Evolutionary conservation across 2,888 invertebrate species (phyloP), one percentile per base, ranked within the genome.

Genomic region (Molanna angustata): DNA sequence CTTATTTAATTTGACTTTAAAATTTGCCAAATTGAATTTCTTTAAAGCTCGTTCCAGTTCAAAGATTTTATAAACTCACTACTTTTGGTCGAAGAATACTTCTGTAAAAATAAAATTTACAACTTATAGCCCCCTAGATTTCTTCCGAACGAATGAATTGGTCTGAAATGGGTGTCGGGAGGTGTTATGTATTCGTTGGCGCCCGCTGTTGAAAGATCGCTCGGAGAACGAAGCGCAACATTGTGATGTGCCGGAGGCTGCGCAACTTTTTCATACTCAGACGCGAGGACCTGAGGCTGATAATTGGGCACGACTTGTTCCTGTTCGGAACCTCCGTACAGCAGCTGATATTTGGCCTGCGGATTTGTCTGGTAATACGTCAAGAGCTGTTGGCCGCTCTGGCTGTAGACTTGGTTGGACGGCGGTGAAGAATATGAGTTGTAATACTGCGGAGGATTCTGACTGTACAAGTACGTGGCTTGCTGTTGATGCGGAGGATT

Each of bases 311-410:
- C 49, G 2, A 20, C 31, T 19, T 49, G 50, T 31, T 53, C 51
- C 3, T 27, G 43, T 11, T 22, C 32, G 3, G 18, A 13, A 18
- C 9, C 11, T 21, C 63, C 64, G 49, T 71, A 71, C 1, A 69
- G 62, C 18, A 69, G 60, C 16, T 65, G 68, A 48, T 72, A 72
- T 54, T 73, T 74, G 0, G 67, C 64, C 62, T 74, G 76, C 4
- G 70, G 61, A 56, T 66, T 70, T 2, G 68, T 62, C 17, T 73
- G 73, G 55, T 73, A 71, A 48, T 74, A 76, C 48, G 72, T 73
- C 52, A 71, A 65, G 39, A 66, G 69, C 58, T 72, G 74, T 11
- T 33, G 45, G n/a, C 27, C 14, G 1, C 65, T 63, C 3, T 72
- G 69, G 48, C 69, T 47, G 66, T 61, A 60, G 2, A 58, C 20